A percentile compares a stretch with the other conserved stretches of the same genome.
Conservation (phyloP, 2,113 vertebrate species). For the Tamias sibiricus region DNA sequence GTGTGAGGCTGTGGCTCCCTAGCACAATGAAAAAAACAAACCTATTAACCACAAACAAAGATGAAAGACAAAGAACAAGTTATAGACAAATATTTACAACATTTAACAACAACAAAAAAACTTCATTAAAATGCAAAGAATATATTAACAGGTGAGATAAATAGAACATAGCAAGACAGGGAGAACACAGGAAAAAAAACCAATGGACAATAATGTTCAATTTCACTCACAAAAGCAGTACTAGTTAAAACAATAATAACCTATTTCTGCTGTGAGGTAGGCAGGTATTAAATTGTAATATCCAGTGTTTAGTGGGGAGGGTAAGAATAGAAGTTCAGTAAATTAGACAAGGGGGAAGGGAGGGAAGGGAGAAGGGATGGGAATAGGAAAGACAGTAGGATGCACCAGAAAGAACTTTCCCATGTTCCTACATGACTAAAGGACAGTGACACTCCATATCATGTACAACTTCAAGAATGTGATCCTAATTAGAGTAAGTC, state of each 20-base stretch:
- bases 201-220: background rate
- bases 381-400: too few relatives aligned
- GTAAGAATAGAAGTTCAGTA: too few relatives aligned
- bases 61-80: background rate
- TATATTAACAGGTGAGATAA: constrained; percentile 6
- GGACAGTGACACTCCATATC: too few relatives aligned
- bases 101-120: background rate
- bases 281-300: constrained; percentile 16
- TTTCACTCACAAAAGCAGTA: constrained; percentile 1
- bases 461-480: too few relatives aligned
- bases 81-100: background rate
- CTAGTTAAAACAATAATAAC: background rate
- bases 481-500: too few relatives aligned
- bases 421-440: too few relatives aligned
- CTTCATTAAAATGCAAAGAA: constrained; percentile 48
- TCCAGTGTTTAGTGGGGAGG: background rate
- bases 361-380: too few relatives aligned
- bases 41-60: background rate
- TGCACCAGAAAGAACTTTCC: too few relatives aligned
- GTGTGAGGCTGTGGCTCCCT: background rate
- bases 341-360: too few relatives aligned
- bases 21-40: background rate
- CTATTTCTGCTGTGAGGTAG: background rate
- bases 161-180: background rate
- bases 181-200: background rate